Percentiles rank a stretch among this genome's conserved stretches.
These are phyloP conservation scores for Gobio occitaniae DNA, from an alignment of 2,797 vertebrate genomes.

Conservation along the genomic window DNA sequence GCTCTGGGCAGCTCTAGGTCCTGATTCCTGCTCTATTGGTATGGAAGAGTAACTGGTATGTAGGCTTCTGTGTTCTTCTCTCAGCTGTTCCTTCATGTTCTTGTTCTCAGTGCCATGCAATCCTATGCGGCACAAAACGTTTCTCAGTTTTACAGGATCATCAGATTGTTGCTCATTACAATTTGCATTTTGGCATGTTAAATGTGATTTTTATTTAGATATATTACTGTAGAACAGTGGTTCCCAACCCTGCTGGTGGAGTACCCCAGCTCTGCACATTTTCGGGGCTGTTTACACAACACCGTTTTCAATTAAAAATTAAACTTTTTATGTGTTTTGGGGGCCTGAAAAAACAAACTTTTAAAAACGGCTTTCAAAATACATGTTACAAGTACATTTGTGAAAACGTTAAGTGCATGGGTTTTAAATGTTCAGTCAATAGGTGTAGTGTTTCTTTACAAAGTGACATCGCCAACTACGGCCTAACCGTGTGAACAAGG, in stretches of 20 bases:
- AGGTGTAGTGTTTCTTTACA: too few species aligned
- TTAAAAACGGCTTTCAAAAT: too few species aligned
- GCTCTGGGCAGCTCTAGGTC: constrained; percentile 89
- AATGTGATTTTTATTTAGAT: not conserved
- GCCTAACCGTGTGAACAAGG: too few species aligned
- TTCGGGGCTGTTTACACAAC: not conserved
- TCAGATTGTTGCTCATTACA: not conserved
- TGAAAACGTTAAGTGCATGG: not conserved
- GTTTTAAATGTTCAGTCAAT: too few species aligned
- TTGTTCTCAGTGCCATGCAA: constrained; percentile 27
- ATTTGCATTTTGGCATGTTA: too few species aligned
- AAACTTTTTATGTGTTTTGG: not conserved
- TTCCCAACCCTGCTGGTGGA: not conserved
- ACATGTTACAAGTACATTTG: not conserved
- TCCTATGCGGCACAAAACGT: not conserved
- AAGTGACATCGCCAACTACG: too few species aligned
- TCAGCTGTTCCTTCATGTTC: constrained; percentile 17
- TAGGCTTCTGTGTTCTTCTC: constrained; percentile 63
- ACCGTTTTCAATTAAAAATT: not conserved
- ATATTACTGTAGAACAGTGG: not conserved
- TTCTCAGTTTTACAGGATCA: too few species aligned
- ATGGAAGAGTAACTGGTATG: constrained; percentile 96
- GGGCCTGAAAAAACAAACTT: not conserved
- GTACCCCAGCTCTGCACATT: not conserved
- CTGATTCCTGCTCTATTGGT: constrained; percentile 94